These are phyloP conservation scores for Pelecanus crispus DNA, from an alignment of 2,113 vertebrate genomes.

Conservation along the genomic window DNA sequence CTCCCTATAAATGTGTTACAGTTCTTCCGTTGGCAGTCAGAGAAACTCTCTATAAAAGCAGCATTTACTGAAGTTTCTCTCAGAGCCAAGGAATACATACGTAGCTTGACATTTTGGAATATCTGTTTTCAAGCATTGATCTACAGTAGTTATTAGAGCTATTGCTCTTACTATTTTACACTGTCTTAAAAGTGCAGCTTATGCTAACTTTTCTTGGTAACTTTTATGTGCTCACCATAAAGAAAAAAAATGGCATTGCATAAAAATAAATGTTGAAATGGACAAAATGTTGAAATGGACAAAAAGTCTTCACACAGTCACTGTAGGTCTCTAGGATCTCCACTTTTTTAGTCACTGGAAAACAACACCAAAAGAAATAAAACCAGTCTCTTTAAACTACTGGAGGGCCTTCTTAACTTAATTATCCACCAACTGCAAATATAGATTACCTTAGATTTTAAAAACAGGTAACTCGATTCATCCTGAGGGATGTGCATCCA, in stretches of 20 bases:
- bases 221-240: slow-evolving; percentile 10
- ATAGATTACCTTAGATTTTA: neutral
- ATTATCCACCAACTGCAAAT: neutral
- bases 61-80: slow-evolving; percentile 60
- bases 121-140: slow-evolving; percentile 62
- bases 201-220: slow-evolving; percentile 41
- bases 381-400: neutral
- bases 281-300: slow-evolving; percentile 19
- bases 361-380: slow-evolving; percentile 15
- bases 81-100: slow-evolving; percentile 69
- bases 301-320: neutral
- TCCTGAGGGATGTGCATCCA: neutral
- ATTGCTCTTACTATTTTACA: slow-evolving; percentile 53
- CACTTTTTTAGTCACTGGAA: neutral
- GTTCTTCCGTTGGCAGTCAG: slow-evolving; percentile 55
- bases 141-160: slow-evolving; percentile 58
- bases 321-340: neutral
- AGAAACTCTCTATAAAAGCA: slow-evolving; percentile 63
- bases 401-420: neutral
- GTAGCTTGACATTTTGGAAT: slow-evolving; percentile 58
- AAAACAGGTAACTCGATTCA: neutral
- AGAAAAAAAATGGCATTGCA: slow-evolving; percentile 27
- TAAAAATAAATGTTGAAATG: slow-evolving; percentile 41
- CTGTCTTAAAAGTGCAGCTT: slow-evolving; percentile 18
- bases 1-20: slow-evolving; percentile 63